These are phyloP conservation scores for Megathymus violae DNA, from an alignment of 1,140 invertebrate species.

Conservation along the genomic window DNA sequence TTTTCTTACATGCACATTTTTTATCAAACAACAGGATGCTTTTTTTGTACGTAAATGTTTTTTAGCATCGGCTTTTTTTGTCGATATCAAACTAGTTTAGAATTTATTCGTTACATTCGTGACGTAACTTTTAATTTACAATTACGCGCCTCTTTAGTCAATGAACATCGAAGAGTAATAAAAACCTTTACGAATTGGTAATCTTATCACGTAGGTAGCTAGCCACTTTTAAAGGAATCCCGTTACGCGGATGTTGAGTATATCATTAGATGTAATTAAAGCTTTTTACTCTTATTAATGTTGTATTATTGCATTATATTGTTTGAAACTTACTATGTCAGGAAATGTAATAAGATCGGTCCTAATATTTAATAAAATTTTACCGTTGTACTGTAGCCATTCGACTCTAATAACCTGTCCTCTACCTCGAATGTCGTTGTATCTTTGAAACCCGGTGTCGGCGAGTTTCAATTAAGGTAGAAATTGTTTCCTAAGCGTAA, in stretches of 20 bases:
- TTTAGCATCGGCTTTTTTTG: constrained; percentile 6
- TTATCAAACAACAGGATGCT: not conserved
- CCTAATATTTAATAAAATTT: not conserved
- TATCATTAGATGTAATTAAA: constrained; percentile 4
- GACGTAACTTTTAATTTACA: constrained; percentile 30
- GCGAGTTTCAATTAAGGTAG: constrained; percentile 28
- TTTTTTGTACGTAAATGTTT: constrained; percentile 10
- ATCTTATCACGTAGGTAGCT: constrained; percentile 12
- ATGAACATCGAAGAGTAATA: constrained; percentile 19
- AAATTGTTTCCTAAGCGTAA: constrained; percentile 29
- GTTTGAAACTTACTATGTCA: not conserved
- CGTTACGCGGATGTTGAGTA: constrained; percentile 18
- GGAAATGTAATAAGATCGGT: not conserved
- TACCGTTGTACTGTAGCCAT: constrained; percentile 3
- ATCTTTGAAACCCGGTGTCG: constrained; percentile 11
- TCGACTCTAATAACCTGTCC: constrained; percentile 11
- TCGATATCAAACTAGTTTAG: constrained; percentile 22
- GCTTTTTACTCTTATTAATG: no score
- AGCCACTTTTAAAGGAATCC: constrained; percentile 9
- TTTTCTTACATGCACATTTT: constrained; percentile 17
- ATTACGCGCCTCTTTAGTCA: constrained; percentile 23
- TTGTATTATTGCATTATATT: no score
- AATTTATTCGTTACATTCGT: constrained; percentile 2
- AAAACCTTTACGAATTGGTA: constrained; percentile 21
- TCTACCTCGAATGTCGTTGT: constrained; percentile 14